Percentiles rank a stretch among this genome's conserved stretches.
Evolutionary conservation across 1,140 invertebrate genomes (phyloP).

Genomic region (Panagrolaimus sp.): DNA sequence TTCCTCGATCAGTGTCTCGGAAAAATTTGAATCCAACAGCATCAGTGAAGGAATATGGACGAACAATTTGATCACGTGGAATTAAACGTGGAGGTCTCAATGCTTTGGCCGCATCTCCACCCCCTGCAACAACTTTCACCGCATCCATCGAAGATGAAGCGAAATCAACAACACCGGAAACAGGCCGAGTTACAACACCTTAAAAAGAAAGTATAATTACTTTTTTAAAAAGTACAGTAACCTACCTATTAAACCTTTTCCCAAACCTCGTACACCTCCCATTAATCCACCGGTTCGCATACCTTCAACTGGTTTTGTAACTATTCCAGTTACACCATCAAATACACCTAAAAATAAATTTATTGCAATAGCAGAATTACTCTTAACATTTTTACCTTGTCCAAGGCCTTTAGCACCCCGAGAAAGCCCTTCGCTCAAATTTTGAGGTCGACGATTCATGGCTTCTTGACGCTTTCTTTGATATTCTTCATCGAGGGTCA

Average conservation of each 20-base stretch:
- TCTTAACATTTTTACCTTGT: constrained; percentile 67
- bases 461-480: constrained; percentile 83
- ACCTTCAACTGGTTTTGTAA: constrained; percentile 87
- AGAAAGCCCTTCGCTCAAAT: constrained; percentile 82
- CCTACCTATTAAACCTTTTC: constrained; percentile 78
- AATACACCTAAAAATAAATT: constrained; percentile 64
- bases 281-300: constrained; percentile 86
- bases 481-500: constrained; percentile 93
- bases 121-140: constrained; percentile 76
- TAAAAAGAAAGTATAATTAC: too few species aligned
- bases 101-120: constrained; percentile 72
- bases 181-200: constrained; percentile 81
- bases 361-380: too few species aligned
- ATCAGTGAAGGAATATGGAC: constrained; percentile 75
- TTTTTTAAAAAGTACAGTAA: too few species aligned
- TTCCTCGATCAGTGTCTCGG: constrained; percentile 75
- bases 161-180: constrained; percentile 92
- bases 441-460: constrained; percentile 77
- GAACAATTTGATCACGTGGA: constrained; percentile 74
- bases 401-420: constrained; percentile 87
- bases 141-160: constrained; percentile 87
- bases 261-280: constrained; percentile 94
- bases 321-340: constrained; percentile 66
- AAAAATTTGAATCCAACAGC: constrained; percentile 71
- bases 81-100: constrained; percentile 78